Evolutionary conservation across 2,797 vertebrate species (phyloP), one percentile per base, ranked within the genome.

Genomic region (Rhinichthys osculus): DNA sequence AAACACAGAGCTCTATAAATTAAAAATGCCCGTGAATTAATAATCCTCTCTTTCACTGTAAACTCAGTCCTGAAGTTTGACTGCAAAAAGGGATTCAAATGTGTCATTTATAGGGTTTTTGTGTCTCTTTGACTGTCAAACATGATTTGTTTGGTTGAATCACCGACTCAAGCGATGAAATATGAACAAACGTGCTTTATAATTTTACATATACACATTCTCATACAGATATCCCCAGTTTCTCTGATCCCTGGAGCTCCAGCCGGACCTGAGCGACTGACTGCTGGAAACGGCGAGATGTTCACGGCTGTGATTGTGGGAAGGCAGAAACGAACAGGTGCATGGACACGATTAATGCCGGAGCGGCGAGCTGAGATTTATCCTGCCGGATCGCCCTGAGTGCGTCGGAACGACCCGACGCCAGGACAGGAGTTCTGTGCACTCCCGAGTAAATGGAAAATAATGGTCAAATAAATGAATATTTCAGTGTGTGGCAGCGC

Each of bases 401-500:
- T 87, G 88, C 76, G 59, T 85, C 76, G 66, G 88, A 86, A 83
- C 62, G 78, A 81, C 64, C 80, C 82, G 84, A 78, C 83, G 64
- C 77, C 57, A 71, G 21, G 81, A 44, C 83, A 71, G 81, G 67
- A 85, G 71, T 69, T 74, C 71, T 27, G 64, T 35, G 7, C 83
- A 33, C 81, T 86, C 83, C 62, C 10, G 50, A 78, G 73, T 14
- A 87, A 89, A 87, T 87, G 85, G 86, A 84, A 82, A 89, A 87
- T 83, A 85, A 89, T 77, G 86, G 88, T 64, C 62, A 85, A 83
- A 85, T 82, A 74, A 85, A 89, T 89, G 47, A 89, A 87, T 87
- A 88, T 87, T 89, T 88, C 78, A 89, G 81, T 44, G 85, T 44
- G 66, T 9, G 69, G 67, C 62, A 33, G 50, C n/a, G 13, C 66